Base-by-base conservation (phyloP, 2,797 vertebrate species). In the Dallia pectoralis region DNA sequence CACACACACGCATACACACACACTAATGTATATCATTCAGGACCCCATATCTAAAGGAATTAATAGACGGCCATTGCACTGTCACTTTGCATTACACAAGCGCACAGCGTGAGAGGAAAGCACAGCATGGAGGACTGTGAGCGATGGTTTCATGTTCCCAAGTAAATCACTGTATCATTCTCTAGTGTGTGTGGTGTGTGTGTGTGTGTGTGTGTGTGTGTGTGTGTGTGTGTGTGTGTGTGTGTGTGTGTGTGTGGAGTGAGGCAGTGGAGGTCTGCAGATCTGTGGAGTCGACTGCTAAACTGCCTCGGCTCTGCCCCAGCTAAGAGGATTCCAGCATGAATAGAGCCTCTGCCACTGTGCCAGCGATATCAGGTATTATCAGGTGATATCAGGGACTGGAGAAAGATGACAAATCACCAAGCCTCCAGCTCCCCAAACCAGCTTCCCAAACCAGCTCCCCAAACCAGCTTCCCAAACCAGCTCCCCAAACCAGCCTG, bases 81-180 rank as follows among this genome's bases (percentile, higher is more conserved):
- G 89, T 90, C 89, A 90, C 81, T 91, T 88, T 85, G 86, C 82
- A 91, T 91, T 89, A 91, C 86, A 87, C 84, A 87, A 85, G 73
- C 76, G 80, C 79, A 74, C 80, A 79, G 88, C 81, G 80, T 80
- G 74, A 77, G 79, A 83, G 71, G 80, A 73, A 81, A 83, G 70
- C 30, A 73, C 80, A 51, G 77, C 81, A 69, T 74, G 77, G 75
- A 83, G 70, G 84, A 88, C 89, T 83, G 82, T 82, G 85, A 90
- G 78, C 81, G 85, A 87, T 87, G 82, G 81, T 59, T 79, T 56
- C 32, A n/a, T 76, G 77, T 86, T 88, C 69, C 69, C 3, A 71
- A 84, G 80, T 84, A 86, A 87, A 89, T 88, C 82, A 86, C 78
- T 82, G 75, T 81, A 77, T 81, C 84, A 82, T 83, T 90, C 79